phyloP scores from a whole-genome alignment of 2,888 invertebrate genomes.

The Drosophila setosimentum region DNA sequence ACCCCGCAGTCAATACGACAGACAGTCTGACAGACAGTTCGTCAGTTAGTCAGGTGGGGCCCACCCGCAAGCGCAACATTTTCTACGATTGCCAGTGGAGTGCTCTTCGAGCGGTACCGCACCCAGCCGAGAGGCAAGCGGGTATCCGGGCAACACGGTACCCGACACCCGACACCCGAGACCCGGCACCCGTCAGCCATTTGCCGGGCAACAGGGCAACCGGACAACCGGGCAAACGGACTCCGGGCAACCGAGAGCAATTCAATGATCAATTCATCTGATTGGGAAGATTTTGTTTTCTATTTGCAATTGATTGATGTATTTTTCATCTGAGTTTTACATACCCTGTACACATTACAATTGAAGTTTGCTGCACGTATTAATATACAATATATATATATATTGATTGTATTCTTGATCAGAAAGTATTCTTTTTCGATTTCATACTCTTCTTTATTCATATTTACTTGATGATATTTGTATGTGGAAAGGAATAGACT shows the following conservation, averaged over 20 bases:
- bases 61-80: conserved; percentile 65
- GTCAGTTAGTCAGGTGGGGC: conserved; percentile 39
- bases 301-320: conserved; percentile 76
- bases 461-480: background rate
- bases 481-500: background rate
- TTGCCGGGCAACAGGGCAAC: background rate
- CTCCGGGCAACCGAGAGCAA: conserved; percentile 36
- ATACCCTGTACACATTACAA: conserved; percentile 2
- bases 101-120: background rate
- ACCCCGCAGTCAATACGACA: background rate
- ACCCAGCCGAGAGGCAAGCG: background rate
- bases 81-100: conserved; percentile 4
- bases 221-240: background rate
- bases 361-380: background rate
- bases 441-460: background rate
- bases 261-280: conserved; percentile 67
- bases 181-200: background rate
- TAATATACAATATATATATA: background rate
- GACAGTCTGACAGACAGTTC: background rate
- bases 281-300: conserved; percentile 76
- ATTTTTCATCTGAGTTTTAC: background rate
- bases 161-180: background rate
- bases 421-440: background rate
- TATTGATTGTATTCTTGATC: background rate
- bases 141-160: too few species aligned